These are phyloP conservation scores for Rhizomys pruinosus DNA, from an alignment of 2,113 vertebrate genomes.

Conservation along the genomic window DNA sequence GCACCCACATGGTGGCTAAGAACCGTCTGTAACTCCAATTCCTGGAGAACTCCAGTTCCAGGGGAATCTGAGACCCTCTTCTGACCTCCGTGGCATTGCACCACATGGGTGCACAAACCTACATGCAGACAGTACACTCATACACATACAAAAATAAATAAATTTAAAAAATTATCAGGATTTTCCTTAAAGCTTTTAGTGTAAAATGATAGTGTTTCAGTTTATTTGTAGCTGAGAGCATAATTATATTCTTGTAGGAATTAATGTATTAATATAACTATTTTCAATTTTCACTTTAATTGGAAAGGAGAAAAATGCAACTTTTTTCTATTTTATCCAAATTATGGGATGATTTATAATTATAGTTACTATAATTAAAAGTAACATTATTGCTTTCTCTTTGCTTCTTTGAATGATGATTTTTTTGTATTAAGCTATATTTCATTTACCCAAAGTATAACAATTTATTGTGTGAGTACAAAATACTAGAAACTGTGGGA, in stretches of 20 bases:
- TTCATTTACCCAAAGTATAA: constrained; percentile 7
- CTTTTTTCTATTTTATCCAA: constrained; percentile 31
- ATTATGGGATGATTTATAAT: constrained; percentile 32
- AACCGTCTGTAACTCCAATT: too few relatives aligned
- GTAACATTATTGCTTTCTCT: constrained; percentile 30
- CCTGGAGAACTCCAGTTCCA: too few relatives aligned
- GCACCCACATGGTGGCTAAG: too few relatives aligned
- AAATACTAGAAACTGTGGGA: not conserved
- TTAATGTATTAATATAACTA: constrained; percentile 18
- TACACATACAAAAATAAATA: too few relatives aligned
- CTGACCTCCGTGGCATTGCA: too few relatives aligned
- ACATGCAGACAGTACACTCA: too few relatives aligned
- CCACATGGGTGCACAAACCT: too few relatives aligned
- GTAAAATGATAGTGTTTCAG: not conserved
- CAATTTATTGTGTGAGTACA: not conserved
- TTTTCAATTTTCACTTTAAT: constrained; percentile 27
- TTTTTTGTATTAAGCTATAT: constrained; percentile 12
- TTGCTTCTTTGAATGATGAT: constrained; percentile 2
- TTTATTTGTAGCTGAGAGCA: constrained; percentile 23
- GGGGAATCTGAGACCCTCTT: too few relatives aligned
- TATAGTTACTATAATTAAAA: constrained; percentile 42
- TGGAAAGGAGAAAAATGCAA: constrained; percentile 27
- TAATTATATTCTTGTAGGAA: constrained; percentile 49
- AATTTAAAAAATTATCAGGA: too few relatives aligned
- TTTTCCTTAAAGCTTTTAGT: constrained; percentile 41